Percentiles rank a stretch among this genome's conserved stretches.
These are phyloP conservation scores for Ptychodera flava DNA, from an alignment of 35 echinoderm and acorn worm species.

Conservation along the genomic window DNA sequence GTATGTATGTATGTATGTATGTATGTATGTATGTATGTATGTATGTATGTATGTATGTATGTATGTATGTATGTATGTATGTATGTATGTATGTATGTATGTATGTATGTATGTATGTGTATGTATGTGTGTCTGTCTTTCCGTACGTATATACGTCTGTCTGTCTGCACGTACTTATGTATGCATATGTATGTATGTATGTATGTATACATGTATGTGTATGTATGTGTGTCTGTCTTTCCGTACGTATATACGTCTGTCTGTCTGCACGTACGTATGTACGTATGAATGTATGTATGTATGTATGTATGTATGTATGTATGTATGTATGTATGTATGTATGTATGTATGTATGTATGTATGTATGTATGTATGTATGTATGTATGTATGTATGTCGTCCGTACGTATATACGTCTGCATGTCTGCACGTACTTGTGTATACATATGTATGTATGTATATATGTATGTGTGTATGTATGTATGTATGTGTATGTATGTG, in stretches of 20 bases:
- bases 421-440: too few relatives aligned
- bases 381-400: background rate
- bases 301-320: background rate
- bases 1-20: conserved; percentile 2
- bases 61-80: background rate
- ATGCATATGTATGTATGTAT: background rate
- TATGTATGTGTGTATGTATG: too few relatives aligned
- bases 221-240: background rate
- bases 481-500: too few relatives aligned
- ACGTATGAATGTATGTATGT: background rate
- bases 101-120: background rate
- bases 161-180: background rate
- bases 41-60: background rate
- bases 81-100: background rate
- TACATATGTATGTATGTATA: too few relatives aligned
- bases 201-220: background rate
- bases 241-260: background rate
- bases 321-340: background rate
- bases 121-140: background rate
- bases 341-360: background rate
- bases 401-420: too few relatives aligned
- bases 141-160: background rate
- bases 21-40: background rate
- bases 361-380: background rate
- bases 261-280: background rate